Base-by-base conservation (phyloP, 2,888 invertebrate species). In the Nomada goodeniana region DNA sequence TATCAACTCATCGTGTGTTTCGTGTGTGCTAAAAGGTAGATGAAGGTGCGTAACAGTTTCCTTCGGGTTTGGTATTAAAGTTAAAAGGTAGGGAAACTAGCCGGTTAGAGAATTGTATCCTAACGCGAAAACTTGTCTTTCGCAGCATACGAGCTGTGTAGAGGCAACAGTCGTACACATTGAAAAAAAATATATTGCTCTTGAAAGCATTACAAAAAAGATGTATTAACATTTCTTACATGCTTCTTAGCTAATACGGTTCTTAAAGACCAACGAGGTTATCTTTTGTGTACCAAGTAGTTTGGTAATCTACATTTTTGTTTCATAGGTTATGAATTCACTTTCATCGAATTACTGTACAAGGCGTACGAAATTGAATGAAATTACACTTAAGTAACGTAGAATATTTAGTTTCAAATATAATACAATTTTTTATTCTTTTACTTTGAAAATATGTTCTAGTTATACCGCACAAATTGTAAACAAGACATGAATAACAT, bases 11-110 rank as follows among this genome's bases (percentile, higher is more conserved):
- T 86, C 89, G 91, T 88, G 90, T 86, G 90, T 92, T 85, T 90
- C 90, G 90, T 91, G 91, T 90, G 90, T 89, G 92, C 89, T 91
- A 89, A 95, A 95, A 95, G 95, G 96, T 96, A 96, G 96, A 96
- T 96, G 96, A 96, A 96, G 96, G 96, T 96, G 94, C 89, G 93
- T 93, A 91, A 86, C 74, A 74, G 74, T 69, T 73, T 82, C 63
- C 68, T 53, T 76, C 73, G 72, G 53, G 53, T 73, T 76, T 70
- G 53, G 71, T 36, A 68, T 76, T 81, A 50, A 68, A 70, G 67
- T 85, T 67, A 50, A 85, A 83, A 81, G 72, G 88, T 76, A 77
- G 69, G 70, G 59, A 80, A 68, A 61, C 59, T 65, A 65, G 65
- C 60, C 67, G 47, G 63, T 69, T 64, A 73, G 72, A 67, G 26